These are phyloP conservation scores for Autographa pulchrina DNA, from an alignment of 2,888 invertebrate species.

Conservation along the genomic window DNA sequence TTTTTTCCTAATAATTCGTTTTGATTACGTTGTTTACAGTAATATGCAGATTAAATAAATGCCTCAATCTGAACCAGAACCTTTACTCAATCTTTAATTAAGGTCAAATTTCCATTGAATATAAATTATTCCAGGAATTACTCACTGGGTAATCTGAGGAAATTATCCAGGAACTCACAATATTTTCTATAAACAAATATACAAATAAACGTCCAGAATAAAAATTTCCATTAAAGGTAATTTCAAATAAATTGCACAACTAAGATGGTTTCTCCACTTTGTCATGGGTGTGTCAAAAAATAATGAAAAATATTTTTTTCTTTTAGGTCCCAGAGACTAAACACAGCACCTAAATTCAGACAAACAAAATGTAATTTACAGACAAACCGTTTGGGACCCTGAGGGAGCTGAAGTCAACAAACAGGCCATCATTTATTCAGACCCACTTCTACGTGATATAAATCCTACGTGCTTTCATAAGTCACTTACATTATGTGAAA, in stretches of 20 bases:
- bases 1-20: too few relatives aligned
- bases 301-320: constrained; percentile 8
- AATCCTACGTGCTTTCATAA: constrained; percentile 56
- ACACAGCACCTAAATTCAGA: constrained; percentile 24
- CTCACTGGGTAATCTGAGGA: too few relatives aligned
- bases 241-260: background rate
- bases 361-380: constrained; percentile 62
- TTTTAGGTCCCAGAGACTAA: constrained; percentile 9
- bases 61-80: background rate
- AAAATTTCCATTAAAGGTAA: background rate
- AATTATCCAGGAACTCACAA: too few relatives aligned
- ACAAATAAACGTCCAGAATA: too few relatives aligned
- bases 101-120: too few relatives aligned
- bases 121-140: too few relatives aligned
- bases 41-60: too few relatives aligned
- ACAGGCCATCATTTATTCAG: constrained; percentile 64
- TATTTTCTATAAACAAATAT: too few relatives aligned
- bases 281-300: constrained; percentile 5
- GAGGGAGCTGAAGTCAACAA: constrained; percentile 47
- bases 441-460: constrained; percentile 56
- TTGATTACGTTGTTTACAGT: too few relatives aligned
- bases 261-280: background rate
- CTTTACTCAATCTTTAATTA: too few relatives aligned
- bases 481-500: constrained; percentile 29
- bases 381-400: constrained; percentile 54